phyloP scores from a whole-genome alignment of 1,140 invertebrate species.

The Zophobas atratus region DNA sequence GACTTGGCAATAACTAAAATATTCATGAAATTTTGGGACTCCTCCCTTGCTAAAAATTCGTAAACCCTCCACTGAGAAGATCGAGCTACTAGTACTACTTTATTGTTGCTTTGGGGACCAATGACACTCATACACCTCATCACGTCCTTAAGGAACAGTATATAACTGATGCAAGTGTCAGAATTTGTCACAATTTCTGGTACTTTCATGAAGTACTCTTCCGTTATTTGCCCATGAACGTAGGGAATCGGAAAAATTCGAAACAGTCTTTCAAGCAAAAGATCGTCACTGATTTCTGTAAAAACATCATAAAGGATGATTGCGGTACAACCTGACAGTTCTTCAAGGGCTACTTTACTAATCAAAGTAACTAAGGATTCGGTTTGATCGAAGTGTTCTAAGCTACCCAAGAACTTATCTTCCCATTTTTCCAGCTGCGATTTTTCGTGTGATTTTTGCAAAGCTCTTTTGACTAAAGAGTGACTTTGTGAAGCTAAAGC shows the following conservation, averaged over 20 bases:
- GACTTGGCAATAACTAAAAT: conserved; percentile 75
- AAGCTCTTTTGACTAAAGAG: conserved; percentile 59
- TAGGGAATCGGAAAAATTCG: conserved; percentile 73
- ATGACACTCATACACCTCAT: conserved; percentile 72
- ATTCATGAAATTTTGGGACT: conserved; percentile 77
- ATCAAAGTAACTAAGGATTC: conserved; percentile 72
- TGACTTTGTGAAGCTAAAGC: not conserved
- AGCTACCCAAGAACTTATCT: conserved; percentile 59
- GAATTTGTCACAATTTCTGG: conserved; percentile 53
- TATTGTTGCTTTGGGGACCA: conserved; percentile 73
- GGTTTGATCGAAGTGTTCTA: conserved; percentile 67
- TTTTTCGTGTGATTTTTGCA: conserved; percentile 66
- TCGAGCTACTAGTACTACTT: conserved; percentile 75
- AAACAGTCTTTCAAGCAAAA: conserved; percentile 73
- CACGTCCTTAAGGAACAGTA: conserved; percentile 77
- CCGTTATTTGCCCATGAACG: conserved; percentile 74
- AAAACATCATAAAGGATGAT: conserved; percentile 76
- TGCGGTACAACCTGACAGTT: conserved; percentile 74
- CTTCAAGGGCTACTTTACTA: conserved; percentile 72
- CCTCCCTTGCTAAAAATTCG: conserved; percentile 75
- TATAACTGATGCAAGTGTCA: conserved; percentile 74
- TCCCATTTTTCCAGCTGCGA: conserved; percentile 61
- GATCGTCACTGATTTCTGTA: conserved; percentile 70
- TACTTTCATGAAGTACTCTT: conserved; percentile 53
- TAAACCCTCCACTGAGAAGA: conserved; percentile 81